These are phyloP conservation scores for Xenopus petersii DNA, from an alignment of 2,797 vertebrate species.

Conservation along the genomic window DNA sequence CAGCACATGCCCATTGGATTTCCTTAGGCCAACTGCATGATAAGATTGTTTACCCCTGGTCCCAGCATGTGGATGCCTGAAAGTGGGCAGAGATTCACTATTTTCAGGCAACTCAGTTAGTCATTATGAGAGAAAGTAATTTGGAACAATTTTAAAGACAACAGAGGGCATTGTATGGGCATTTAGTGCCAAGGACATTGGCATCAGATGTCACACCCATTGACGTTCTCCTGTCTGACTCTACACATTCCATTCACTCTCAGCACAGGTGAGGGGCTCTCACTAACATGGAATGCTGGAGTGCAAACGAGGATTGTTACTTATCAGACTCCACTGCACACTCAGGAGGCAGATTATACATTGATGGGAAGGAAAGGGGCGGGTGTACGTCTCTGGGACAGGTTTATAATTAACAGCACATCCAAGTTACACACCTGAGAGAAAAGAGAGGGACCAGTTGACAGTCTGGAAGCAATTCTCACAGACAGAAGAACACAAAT, in stretches of 20 bases:
- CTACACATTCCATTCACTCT: constrained; percentile 1
- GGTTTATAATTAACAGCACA: constrained; percentile 38
- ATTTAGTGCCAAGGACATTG: no score
- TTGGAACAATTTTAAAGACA: no score
- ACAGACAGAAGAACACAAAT: constrained; percentile 29
- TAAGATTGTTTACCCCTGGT: no score
- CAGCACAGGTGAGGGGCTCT: neutral
- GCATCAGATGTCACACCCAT: no score
- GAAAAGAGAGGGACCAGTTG: constrained; percentile 17
- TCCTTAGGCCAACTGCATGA: no score
- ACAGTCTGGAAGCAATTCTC: constrained; percentile 31
- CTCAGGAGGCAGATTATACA: constrained; percentile 33
- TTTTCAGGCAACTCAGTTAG: no score
- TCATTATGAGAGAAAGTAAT: no score
- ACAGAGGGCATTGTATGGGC: no score
- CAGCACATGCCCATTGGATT: no score
- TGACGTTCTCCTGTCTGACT: no score
- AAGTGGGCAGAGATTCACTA: no score
- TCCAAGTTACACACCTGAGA: constrained; percentile 32
- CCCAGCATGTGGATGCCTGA: no score
- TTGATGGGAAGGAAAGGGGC: constrained; percentile 37
- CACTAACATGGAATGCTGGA: constrained; percentile 7
- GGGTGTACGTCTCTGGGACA: constrained; percentile 25
- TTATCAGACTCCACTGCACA: neutral
- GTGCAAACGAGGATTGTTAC: neutral